Evolutionary conservation across 2,797 vertebrate species (phyloP), one percentile per base, ranked within the genome.

Genomic region (Babyrousa celebensis): DNA sequence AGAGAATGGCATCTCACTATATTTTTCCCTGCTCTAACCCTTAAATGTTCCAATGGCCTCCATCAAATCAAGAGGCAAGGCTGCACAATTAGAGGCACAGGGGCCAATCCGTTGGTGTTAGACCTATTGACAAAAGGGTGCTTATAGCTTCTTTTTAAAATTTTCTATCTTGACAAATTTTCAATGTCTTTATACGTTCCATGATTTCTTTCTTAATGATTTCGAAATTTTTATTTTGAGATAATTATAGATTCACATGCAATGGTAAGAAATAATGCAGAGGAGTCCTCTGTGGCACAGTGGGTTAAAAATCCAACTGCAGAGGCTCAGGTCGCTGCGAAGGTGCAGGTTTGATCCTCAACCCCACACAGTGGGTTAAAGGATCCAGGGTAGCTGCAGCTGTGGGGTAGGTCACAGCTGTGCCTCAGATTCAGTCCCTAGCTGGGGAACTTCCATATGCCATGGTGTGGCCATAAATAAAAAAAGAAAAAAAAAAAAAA

Each of bases 51-150:
- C 25, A 68, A 40, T 82, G 58, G 20, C 11, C 40, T 36, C 82
- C 79, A 43, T 10, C 36, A 86, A 89, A 23, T 92, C 48, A 93
- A 90, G 15, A 85, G 25, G 18, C 65, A 84, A 95, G n/a, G 16
- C 20, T 36, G 63, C 6, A 79, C 2, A 32, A 40, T 20, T 87
- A 21, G 32, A 78, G 9, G 12, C 36, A 80, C 4, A 29, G 52
- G 20, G 12, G 40, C 36, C n/a, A 89, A 43, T 40, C 62, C 17
- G 56, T 27, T 70, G 86, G 63, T 60, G 1, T 54, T 83, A 67
- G 20, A 52, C 10, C 29, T 91, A 85, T 67, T 95, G 88, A 87
- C 15, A 40, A 71, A 77, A 52, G 3, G 10, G 36, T 65, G 9
- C 10, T 62, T 52, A 43, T 16, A 20, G 20, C 43, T 62, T 79